phyloP scores from a whole-genome alignment of 2,113 vertebrate species.

The Melanocharis versteri region DNA sequence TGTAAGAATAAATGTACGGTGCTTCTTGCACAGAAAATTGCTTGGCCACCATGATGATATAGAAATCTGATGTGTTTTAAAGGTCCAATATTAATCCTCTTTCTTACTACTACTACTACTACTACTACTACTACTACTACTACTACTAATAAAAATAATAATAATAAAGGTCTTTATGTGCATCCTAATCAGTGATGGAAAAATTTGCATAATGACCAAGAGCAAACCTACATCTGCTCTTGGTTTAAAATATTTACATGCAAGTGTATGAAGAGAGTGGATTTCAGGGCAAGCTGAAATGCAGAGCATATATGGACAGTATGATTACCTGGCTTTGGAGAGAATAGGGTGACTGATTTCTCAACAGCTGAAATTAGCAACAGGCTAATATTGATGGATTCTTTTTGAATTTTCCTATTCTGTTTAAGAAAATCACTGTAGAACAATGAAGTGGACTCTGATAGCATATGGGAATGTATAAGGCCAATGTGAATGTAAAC shows the following conservation, averaged over 20 bases:
- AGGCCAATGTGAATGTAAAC: not conserved
- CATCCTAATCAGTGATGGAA: not conserved
- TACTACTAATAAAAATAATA: not conserved
- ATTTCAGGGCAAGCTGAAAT: not conserved
- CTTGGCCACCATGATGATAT: not conserved
- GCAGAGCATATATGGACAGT: not conserved
- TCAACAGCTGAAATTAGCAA: not conserved
- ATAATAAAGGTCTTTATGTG: not conserved
- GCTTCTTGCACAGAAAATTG: not conserved
- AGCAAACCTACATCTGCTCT: not conserved
- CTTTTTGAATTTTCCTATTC: not conserved
- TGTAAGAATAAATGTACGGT: not conserved
- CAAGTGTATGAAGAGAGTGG: not conserved
- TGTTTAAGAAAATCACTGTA: not conserved
- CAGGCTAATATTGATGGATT: not conserved
- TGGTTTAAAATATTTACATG: not conserved
- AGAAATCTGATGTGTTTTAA: not conserved
- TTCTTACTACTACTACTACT: not conserved
- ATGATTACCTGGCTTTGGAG: not conserved
- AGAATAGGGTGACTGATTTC: not conserved
- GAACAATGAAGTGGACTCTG: not conserved
- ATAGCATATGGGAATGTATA: accelerated
- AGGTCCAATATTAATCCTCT: not conserved
- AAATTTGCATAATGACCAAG: not conserved
- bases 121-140: no score